Evolutionary conservation across 2,888 invertebrate genomes (phyloP), one percentile per base, ranked within the genome.

Genomic region (Auanema sp.): DNA sequence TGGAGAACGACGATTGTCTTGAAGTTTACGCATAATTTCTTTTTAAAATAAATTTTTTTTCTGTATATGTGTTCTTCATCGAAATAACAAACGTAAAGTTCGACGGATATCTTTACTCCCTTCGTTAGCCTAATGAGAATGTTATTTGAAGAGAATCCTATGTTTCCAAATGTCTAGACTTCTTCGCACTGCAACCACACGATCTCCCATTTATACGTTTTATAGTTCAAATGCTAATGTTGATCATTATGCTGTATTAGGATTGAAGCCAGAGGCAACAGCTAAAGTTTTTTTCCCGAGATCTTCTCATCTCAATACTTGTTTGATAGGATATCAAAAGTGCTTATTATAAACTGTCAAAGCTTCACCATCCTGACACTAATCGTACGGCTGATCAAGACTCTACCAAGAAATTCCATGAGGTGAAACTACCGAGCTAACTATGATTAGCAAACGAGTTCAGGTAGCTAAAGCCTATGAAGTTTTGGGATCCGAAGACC

Each of bases 291-390:
- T 4, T 2, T 55, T 4, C 5, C 5, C 25, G 14, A 23, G 14
- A n/a, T 16, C 11, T 3, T 0, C 16, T 21, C 21, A 50, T 11
- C 50, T 33, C 52, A 55, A 40, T 12, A n/a, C 10, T 12, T 10
- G 6, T 23, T 58, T 54, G 55, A 40, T 16, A 65, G 59, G 78
- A 81, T 47, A 76, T 82, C 23, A 82, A 82, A 60, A 61, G 76
- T 11, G 80, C 82, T 2, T 82, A 79, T 49, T 82, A 79, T 63
- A 65, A 72, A 23, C 68, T 81, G 8, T 79, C 80, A 41, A 82
- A 81, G 66, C 72, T 76, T 55, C 76, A 81, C 58, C 82, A 82
- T 61, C 82, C 82, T 1, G 82, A 82, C 62, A 68, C 69, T 44
- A 81, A 80, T 66, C 68, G 70, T 3, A 61, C 69, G 0, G 72